Evolutionary conservation across 2,113 vertebrate species (phyloP).

Genomic region (Serilophus lunatus): DNA sequence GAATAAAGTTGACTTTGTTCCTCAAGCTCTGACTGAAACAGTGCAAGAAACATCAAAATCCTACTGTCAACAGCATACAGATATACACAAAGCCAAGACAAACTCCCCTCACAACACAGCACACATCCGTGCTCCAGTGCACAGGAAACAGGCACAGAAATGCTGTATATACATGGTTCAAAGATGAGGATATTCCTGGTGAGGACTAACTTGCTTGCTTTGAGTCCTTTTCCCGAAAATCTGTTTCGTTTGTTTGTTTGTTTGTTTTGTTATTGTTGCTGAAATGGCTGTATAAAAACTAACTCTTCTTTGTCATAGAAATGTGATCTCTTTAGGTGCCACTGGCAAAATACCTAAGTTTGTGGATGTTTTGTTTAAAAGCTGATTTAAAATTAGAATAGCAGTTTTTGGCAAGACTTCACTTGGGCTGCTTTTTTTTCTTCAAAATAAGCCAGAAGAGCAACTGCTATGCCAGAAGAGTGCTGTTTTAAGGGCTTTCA

Average conservation of each 20-base stretch:
- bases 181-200: not conserved
- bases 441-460: not conserved
- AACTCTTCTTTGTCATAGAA: not conserved
- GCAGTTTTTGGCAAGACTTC: not conserved
- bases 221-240: not conserved
- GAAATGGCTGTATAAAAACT: not conserved
- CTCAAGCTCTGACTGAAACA: not conserved
- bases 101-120: not conserved
- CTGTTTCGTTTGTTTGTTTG: too few species aligned
- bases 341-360: not conserved
- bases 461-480: not conserved
- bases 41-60: constrained; percentile 21
- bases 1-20: not conserved
- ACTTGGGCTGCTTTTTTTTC: not conserved
- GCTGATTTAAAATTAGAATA: not conserved
- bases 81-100: constrained; percentile 22
- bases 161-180: not conserved
- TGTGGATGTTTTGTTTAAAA: not conserved
- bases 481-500: not conserved
- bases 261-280: not conserved
- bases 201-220: not conserved
- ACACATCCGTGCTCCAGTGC: not conserved
- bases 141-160: not conserved
- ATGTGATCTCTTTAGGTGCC: not conserved
- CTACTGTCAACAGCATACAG: not conserved